These are phyloP conservation scores for Darevskia mixta DNA, from an alignment of 2,797 vertebrate genomes.

Conservation along the genomic window DNA sequence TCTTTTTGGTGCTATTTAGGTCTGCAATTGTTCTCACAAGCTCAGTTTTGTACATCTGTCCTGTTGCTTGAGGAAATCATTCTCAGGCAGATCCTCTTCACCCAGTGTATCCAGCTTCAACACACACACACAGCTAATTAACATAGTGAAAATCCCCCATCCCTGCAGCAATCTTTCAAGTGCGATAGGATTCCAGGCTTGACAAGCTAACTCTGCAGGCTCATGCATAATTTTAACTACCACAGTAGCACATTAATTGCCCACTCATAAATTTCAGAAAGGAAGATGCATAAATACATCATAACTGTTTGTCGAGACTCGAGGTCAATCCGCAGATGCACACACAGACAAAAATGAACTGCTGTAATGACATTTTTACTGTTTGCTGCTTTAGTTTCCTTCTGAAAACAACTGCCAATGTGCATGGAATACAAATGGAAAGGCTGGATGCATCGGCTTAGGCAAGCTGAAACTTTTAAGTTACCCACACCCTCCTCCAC, in stretches of 20 bases:
- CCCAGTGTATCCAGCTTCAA: slow-evolving; percentile 56
- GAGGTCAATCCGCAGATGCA: slow-evolving; percentile 70
- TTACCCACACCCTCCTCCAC: slow-evolving; percentile 28
- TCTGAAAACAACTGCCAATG: slow-evolving; percentile 62
- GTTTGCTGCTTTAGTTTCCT: slow-evolving; percentile 60
- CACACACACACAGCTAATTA: slow-evolving; percentile 73
- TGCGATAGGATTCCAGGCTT: slow-evolving; percentile 69
- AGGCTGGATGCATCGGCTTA: slow-evolving; percentile 46
- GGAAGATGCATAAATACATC: slow-evolving; percentile 64
- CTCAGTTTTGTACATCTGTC: slow-evolving; percentile 41
- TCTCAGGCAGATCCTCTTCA: slow-evolving; percentile 56
- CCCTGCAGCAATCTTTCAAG: slow-evolving; percentile 75
- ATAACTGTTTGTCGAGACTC: slow-evolving; percentile 57
- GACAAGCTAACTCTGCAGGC: slow-evolving; percentile 70
- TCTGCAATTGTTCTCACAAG: not conserved
- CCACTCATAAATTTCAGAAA: slow-evolving; percentile 73
- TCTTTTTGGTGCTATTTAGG: not conserved
- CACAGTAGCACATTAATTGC: slow-evolving; percentile 71
- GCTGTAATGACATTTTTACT: slow-evolving; percentile 64
- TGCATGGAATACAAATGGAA: slow-evolving; percentile 65
- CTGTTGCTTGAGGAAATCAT: slow-evolving; percentile 62
- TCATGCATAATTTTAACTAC: slow-evolving; percentile 75
- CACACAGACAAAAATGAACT: slow-evolving; percentile 56
- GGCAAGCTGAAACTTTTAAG: slow-evolving; percentile 23
- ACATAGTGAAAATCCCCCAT: slow-evolving; percentile 70